Evolutionary conservation across 2,797 vertebrate genomes (phyloP).

Genomic region (Esox masquinongy): DNA sequence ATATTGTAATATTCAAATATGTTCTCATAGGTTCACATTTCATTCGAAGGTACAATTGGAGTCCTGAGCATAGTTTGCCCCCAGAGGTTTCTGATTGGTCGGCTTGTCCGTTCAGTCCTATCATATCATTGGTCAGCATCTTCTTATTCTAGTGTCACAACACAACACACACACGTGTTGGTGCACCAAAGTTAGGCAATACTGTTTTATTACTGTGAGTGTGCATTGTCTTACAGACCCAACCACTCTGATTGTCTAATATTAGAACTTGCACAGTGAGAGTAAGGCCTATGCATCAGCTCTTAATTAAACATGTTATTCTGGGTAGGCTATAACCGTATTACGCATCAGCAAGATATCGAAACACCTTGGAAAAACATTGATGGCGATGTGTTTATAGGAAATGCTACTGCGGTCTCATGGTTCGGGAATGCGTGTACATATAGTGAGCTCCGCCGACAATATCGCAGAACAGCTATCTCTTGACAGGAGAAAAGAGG

Average conservation of each 20-base stretch:
- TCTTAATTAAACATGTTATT: not conserved
- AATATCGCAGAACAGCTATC: conserved; percentile 42
- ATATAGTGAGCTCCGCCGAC: conserved; percentile 27
- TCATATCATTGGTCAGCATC: conserved; percentile 56
- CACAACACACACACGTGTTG: conserved; percentile 63
- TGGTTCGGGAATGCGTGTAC: conserved; percentile 52
- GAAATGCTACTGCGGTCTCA: conserved; percentile 16
- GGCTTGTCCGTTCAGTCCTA: not conserved
- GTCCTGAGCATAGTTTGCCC: not conserved
- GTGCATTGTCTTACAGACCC: not conserved
- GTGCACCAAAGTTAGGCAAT: not conserved
- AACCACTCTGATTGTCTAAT: not conserved
- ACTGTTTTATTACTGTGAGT: not conserved
- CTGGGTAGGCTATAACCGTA: not conserved
- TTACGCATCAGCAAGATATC: not conserved
- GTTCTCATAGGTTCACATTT: too few relatives aligned
- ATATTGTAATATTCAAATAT: too few relatives aligned
- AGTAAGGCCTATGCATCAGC: not conserved
- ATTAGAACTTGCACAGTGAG: not conserved
- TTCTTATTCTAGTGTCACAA: conserved; percentile 17
- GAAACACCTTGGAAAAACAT: conserved; percentile 22
- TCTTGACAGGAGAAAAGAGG: conserved; percentile 47
- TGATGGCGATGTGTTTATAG: conserved; percentile 38
- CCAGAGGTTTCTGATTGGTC: not conserved
- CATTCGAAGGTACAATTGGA: conserved; percentile 9